Evolutionary conservation across 1,140 invertebrate genomes (phyloP).

Genomic region (Physella acuta): DNA sequence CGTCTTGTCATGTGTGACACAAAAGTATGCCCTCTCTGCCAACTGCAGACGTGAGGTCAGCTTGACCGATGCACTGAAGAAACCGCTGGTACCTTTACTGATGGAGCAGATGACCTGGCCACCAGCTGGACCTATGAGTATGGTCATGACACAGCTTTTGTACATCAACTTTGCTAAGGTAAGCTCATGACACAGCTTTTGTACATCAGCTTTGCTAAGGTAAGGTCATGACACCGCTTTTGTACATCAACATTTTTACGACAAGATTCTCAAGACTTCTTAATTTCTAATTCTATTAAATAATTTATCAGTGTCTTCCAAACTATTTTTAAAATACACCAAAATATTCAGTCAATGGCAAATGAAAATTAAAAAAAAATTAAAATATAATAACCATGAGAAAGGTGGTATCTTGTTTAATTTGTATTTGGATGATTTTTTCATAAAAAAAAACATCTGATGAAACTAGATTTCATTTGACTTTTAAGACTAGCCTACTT

Average conservation of each 20-base stretch:
- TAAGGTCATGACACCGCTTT: no score
- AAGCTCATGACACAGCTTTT: neutral
- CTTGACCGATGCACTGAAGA: slow-evolving; percentile 53
- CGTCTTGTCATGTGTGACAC: slow-evolving; percentile 51
- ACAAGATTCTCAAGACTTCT: no score
- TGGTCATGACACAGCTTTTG: slow-evolving; percentile 50
- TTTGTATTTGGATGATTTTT: no score
- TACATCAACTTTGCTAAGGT: slow-evolving; percentile 45
- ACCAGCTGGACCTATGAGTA: slow-evolving; percentile 54
- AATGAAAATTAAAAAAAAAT: no score
- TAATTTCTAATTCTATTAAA: no score
- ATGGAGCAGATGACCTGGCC: slow-evolving; percentile 54
- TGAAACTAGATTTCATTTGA: neutral
- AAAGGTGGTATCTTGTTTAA: no score
- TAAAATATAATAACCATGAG: no score
- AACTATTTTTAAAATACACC: no score
- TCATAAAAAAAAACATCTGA: neutral
- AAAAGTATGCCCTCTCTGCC: slow-evolving; percentile 53
- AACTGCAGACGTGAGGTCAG: slow-evolving; percentile 54
- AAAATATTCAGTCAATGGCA: no score
- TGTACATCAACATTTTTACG: no score
- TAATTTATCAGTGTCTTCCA: no score
- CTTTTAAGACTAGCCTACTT: neutral
- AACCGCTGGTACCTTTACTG: slow-evolving; percentile 53
- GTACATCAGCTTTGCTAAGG: no score